Base-by-base conservation (phyloP, 2,797 vertebrate species). In the Denticeps clupeoides region DNA sequence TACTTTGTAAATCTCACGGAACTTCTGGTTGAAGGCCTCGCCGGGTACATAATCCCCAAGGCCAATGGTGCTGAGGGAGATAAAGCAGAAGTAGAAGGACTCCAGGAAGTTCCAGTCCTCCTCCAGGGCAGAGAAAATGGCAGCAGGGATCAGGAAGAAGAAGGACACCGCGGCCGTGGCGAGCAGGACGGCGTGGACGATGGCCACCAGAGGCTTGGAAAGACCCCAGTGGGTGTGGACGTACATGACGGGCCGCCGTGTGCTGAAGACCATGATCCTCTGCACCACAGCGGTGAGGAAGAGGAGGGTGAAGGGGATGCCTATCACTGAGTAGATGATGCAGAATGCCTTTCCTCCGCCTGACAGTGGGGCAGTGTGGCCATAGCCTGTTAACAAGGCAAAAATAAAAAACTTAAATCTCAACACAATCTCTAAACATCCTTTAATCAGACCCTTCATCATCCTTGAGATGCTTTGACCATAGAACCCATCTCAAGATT, bases 11-110 rank as follows among this genome's bases (percentile, higher is more conserved):
- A 99, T 72, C 67, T 95, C 87, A 53, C 93, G 77, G 74, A 91
- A 95, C 59, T 70, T 90, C 65, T 99, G 94, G 65, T 96, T 89
- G 33, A 79, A 80, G 2, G 86, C 86, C 70, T 99, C 94, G 46
- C 93, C 94, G 0, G 94, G 94, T 8, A 99, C 93, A 0, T 97
- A 99, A 67, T 99, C 94, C 15, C 94, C 94, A 0, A 99, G 81
- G 43, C 94, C 93, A 8, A 97, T 97, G 73, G 94, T 99, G 73
- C 92, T 97, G 65, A 99, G 79, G 1, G 93, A 97, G 60, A 99
- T 99, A 66, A 99, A 97, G 63, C 94, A 99, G 61, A 97, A 99
- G 64, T 99, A 99, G 68, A 99, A 96, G 4, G 93, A 95, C 51
- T 99, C 94, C 59, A 97, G 76, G 64, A 96, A 99, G 84, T 96